Evolutionary conservation across 1,140 invertebrate species (phyloP).

Genomic region (Brachionus calyciflorus): DNA sequence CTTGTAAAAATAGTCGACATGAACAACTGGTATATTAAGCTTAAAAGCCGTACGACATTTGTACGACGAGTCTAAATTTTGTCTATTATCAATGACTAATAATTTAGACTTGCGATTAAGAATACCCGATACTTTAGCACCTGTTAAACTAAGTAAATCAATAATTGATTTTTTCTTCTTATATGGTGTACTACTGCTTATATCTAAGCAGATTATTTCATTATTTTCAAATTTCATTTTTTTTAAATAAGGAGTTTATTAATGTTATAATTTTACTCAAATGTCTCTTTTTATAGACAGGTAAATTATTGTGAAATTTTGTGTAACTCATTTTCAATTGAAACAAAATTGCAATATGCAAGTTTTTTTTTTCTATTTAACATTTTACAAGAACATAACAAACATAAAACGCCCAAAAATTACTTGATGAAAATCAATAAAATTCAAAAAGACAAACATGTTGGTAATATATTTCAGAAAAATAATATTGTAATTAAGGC

Average conservation of each 20-base stretch:
- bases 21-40: slow-evolving; percentile 53
- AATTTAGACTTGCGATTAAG: background rate
- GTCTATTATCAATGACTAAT: slow-evolving; percentile 51
- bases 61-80: slow-evolving; percentile 51
- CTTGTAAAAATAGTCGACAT: slow-evolving; percentile 52
- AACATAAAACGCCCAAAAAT: too few species aligned
- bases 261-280: too few species aligned
- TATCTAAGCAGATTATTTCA: background rate
- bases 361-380: too few species aligned
- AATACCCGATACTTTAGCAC: slow-evolving; percentile 21
- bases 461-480: too few species aligned
- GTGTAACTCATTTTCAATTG: too few species aligned
- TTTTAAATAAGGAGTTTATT: background rate
- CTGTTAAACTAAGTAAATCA: background rate
- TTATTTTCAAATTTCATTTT: slow-evolving; percentile 7
- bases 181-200: slow-evolving; percentile 15
- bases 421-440: too few species aligned
- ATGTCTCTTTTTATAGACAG: too few species aligned
- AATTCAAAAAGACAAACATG: too few species aligned
- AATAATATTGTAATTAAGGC: too few species aligned
- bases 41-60: slow-evolving; percentile 53
- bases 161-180: slow-evolving; percentile 45
- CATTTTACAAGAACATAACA: too few species aligned
- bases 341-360: too few species aligned
- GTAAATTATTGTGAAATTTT: too few species aligned